These are phyloP conservation scores for Drosophila funebris DNA, from an alignment of 1,140 invertebrate species.

Conservation along the genomic window DNA sequence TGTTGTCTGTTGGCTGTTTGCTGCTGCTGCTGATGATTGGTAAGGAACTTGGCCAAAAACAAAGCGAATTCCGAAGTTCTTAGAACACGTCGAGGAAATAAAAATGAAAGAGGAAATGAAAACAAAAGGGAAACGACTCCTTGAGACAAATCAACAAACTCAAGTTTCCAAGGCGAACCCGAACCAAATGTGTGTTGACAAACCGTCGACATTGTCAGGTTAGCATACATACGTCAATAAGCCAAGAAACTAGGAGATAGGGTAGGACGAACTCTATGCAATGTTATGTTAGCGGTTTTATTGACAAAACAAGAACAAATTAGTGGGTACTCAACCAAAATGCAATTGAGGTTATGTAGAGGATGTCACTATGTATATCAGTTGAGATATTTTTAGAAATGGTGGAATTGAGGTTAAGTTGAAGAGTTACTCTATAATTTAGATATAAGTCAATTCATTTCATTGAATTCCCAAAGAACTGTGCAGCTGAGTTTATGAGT, in stretches of 20 bases:
- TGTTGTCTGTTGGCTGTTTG: too few relatives aligned
- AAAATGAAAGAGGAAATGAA: not conserved
- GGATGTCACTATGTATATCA: too few relatives aligned
- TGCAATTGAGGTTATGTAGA: slow-evolving; percentile 6
- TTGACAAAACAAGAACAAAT: slow-evolving; percentile 59
- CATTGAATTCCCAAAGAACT: too few relatives aligned
- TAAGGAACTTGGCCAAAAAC: slow-evolving; percentile 9
- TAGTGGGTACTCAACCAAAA: not conserved
- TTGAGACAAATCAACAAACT: slow-evolving; percentile 69
- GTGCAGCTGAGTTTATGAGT: too few relatives aligned
- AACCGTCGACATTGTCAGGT: slow-evolving; percentile 46
- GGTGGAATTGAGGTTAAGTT: slow-evolving; percentile 8
- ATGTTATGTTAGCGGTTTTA: slow-evolving; percentile 31
- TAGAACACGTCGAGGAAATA: slow-evolving; percentile 24
- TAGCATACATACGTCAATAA: slow-evolving; percentile 43
- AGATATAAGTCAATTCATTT: too few relatives aligned
- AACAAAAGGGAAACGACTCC: slow-evolving; percentile 28
- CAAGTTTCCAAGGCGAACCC: slow-evolving; percentile 72
- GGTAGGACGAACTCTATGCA: not conserved
- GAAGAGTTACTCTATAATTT: too few relatives aligned
- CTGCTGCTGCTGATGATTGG: slow-evolving; percentile 23
- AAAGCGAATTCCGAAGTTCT: slow-evolving; percentile 17
- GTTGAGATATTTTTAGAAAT: too few relatives aligned
- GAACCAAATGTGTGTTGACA: slow-evolving; percentile 51
- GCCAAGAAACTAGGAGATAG: not conserved